Percentiles rank a stretch among this genome's conserved stretches.
phyloP scores from a whole-genome alignment of 2,888 invertebrate species.

The Nomada lathburiana region DNA sequence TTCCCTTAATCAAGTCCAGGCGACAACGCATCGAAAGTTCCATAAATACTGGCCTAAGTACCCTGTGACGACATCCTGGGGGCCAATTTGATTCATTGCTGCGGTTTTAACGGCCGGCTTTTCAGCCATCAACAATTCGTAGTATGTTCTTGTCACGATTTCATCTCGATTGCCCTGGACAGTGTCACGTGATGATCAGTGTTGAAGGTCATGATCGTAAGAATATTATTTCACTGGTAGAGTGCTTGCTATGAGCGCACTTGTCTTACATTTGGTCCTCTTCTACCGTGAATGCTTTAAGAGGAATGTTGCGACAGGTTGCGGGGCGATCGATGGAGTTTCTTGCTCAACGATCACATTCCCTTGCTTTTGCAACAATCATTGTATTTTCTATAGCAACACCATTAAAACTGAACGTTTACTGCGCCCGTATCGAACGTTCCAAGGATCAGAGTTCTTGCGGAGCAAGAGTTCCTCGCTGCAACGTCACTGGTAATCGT shows the following conservation, averaged over 20 bases:
- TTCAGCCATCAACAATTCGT: constrained; percentile 12
- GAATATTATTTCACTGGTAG: background rate
- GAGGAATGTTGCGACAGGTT: constrained; percentile 23
- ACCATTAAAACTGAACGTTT: background rate
- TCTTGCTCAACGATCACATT: background rate
- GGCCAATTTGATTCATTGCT: constrained; percentile 34
- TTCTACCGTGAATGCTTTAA: background rate
- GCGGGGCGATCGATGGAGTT: constrained; percentile 34
- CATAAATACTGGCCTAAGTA: background rate
- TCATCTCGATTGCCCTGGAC: constrained; percentile 34
- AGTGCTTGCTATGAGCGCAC: background rate
- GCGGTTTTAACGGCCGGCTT: constrained; percentile 10
- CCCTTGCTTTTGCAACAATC: background rate
- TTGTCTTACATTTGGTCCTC: background rate
- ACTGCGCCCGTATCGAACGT: background rate
- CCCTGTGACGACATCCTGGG: background rate
- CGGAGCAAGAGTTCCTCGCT: background rate
- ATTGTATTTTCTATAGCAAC: background rate
- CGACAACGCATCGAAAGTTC: background rate
- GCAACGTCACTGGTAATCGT: background rate
- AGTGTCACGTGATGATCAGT: constrained; percentile 48
- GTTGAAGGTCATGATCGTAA: constrained; percentile 60
- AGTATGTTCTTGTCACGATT: constrained; percentile 48
- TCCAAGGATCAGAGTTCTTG: constrained; percentile 2
- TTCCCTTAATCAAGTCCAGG: background rate